Conservation (phyloP, 2,888 invertebrate genomes). For the Barypeithes pellucidus region DNA sequence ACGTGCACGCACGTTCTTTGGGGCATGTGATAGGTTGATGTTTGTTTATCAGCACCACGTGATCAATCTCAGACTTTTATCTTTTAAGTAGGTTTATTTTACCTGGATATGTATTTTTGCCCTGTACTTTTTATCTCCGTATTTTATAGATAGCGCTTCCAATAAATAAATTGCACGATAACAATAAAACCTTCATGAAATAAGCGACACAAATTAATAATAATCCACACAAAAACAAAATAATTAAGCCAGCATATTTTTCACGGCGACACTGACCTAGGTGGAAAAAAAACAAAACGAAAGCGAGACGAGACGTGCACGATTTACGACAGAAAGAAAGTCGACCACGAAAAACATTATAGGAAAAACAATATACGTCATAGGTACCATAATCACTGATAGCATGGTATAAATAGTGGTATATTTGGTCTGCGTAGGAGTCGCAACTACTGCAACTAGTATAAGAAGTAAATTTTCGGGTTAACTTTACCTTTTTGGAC, state of each 20-base stretch:
- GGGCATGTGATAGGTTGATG: too few relatives aligned
- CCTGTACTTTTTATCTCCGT: neutral
- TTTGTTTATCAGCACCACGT: too few relatives aligned
- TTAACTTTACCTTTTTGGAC: conserved; percentile 20
- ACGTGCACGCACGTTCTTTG: too few relatives aligned
- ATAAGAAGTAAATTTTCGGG: neutral
- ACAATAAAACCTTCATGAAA: too few relatives aligned
- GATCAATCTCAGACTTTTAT: too few relatives aligned
- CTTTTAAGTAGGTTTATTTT: too few relatives aligned
- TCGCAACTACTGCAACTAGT: too few relatives aligned
- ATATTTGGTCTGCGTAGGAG: neutral
- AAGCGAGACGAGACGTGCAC: conserved; percentile 15
- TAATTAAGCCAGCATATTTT: conserved; percentile 16
- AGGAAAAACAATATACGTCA: conserved; percentile 11
- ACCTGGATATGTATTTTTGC: too few relatives aligned
- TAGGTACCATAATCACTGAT: too few relatives aligned
- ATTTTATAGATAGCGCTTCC: neutral
- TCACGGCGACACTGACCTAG: conserved; percentile 32
- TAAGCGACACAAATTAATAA: neutral
- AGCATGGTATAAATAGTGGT: neutral
- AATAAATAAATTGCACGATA: neutral
- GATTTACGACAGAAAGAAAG: conserved; percentile 16
- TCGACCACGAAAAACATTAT: conserved; percentile 8
- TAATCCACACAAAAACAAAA: neutral
- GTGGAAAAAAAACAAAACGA: conserved; percentile 22